Evolutionary conservation across 2,113 vertebrate genomes (phyloP).

Genomic region (Equus quagga): DNA sequence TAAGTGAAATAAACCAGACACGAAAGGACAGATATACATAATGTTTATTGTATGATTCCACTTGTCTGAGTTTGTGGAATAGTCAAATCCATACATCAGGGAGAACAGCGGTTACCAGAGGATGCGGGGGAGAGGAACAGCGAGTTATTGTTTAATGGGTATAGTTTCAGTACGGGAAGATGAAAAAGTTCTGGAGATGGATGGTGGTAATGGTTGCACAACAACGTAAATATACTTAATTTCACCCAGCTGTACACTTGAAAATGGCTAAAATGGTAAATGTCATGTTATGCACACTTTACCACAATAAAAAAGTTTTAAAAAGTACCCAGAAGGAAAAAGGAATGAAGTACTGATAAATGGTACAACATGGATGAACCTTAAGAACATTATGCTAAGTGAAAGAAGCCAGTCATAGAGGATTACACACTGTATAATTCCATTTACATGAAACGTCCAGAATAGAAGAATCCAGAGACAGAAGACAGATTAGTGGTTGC

Average conservation of each 20-base stretch:
- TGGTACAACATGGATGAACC: background rate
- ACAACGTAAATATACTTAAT: background rate
- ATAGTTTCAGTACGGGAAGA: background rate
- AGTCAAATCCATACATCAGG: background rate
- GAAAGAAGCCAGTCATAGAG: background rate
- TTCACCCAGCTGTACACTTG: too few relatives aligned
- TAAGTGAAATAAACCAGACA: background rate
- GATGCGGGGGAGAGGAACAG: background rate
- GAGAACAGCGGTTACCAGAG: background rate
- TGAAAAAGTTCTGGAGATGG: background rate
- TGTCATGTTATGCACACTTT: background rate
- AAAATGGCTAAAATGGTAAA: background rate
- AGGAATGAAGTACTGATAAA: background rate
- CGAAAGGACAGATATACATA: background rate
- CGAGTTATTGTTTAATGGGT: background rate
- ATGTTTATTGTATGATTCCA: background rate
- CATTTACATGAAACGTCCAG: background rate
- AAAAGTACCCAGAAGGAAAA: background rate
- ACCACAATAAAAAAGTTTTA: background rate
- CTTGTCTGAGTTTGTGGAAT: background rate
- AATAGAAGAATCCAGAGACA: background rate
- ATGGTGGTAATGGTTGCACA: background rate
- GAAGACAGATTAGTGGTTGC: background rate
- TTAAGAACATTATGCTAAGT: background rate
- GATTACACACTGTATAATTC: background rate